A percentile compares a stretch with the other conserved stretches of the same genome.
Evolutionary conservation across 2,797 vertebrate genomes (phyloP).

Genomic region (Peromyscus melanophrys): DNA sequence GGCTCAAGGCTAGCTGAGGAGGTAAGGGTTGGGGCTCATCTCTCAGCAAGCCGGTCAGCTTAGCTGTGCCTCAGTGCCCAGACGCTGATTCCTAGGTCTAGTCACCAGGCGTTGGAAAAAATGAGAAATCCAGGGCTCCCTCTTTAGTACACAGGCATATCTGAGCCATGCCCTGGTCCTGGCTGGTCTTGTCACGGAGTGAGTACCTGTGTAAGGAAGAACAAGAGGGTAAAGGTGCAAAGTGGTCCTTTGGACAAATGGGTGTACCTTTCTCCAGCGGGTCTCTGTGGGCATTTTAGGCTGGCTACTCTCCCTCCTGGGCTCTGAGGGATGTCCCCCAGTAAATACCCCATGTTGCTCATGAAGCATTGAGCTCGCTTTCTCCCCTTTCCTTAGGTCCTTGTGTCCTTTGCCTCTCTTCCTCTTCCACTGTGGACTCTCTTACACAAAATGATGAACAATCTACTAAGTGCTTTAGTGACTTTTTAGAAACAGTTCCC

Average conservation of each 20-base stretch:
- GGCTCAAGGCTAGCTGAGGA: not conserved
- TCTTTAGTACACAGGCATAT: not conserved
- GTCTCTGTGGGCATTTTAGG: not conserved
- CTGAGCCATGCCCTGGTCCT: not conserved
- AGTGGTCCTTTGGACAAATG: not conserved
- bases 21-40: not conserved
- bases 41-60: not conserved
- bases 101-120: not conserved
- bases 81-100: not conserved
- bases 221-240: not conserved
- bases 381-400: not conserved
- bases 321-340: not conserved
- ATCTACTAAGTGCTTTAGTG: not conserved
- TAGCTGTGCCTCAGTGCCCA: not conserved
- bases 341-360: not conserved
- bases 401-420: not conserved
- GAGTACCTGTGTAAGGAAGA: not conserved
- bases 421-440: not conserved
- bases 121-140: not conserved
- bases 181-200: not conserved
- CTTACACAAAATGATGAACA: constrained; percentile 29
- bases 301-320: not conserved
- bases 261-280: not conserved
- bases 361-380: not conserved
- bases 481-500: not conserved